These are phyloP conservation scores for Sturnira hondurensis DNA, from an alignment of 2,113 vertebrate genomes.

Conservation along the genomic window DNA sequence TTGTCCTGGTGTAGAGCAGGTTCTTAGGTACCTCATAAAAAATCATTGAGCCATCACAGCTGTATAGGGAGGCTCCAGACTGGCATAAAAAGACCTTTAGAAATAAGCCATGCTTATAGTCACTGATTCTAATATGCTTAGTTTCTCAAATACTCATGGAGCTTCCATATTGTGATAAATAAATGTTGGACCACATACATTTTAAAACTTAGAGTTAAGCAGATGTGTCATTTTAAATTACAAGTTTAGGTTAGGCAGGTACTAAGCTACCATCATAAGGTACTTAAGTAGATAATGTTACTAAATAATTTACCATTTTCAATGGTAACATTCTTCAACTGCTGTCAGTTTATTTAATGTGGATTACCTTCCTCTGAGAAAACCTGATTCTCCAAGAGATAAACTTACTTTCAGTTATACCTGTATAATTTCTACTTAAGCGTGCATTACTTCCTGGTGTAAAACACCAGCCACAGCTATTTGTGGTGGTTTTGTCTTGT, in stretches of 20 bases:
- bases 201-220: constrained; percentile 27
- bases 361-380: not conserved
- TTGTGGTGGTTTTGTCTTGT: constrained; percentile 37
- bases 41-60: constrained; percentile 44
- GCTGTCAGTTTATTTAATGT: not conserved
- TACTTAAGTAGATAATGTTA: not conserved
- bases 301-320: not conserved
- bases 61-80: constrained; percentile 53
- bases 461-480: not conserved
- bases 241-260: not conserved
- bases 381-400: not conserved
- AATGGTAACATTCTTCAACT: not conserved
- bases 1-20: not conserved
- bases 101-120: constrained; percentile 35
- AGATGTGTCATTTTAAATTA: not conserved
- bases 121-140: not conserved
- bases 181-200: not conserved
- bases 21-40: not conserved
- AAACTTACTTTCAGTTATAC: constrained; percentile 1
- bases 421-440: constrained; percentile 4
- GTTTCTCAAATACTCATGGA: not conserved
- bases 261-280: not conserved
- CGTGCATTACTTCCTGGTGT: constrained; percentile 47
- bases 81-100: constrained; percentile 67
- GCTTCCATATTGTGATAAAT: constrained; percentile 21